Evolutionary conservation across 2,888 invertebrate genomes (phyloP), one percentile per base, ranked within the genome.

Genomic region (Pristionchus entomophagus): DNA sequence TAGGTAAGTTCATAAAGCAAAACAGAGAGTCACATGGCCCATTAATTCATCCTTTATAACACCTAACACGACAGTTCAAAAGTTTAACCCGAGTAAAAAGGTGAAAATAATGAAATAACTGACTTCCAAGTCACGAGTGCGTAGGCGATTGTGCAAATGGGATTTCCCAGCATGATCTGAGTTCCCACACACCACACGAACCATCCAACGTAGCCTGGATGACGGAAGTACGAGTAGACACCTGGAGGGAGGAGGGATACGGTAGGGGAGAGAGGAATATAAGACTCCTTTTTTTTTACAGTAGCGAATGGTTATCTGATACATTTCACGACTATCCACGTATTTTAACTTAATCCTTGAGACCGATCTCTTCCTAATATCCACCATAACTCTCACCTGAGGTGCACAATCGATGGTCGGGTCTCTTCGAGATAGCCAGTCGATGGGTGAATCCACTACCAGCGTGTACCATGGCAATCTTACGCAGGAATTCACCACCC

Each of bases 361-460:
- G 6, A 45, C 45, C 45, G 45, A 45, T 45, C 14, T 45, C 8
- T 26, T 6, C 29, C 59, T 59, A 59, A 59, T 22, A 59, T 45
- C 45, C 45, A 45, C 45, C 14, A 14, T 45, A 45, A 45, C 14
- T 14, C 59, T 17, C 5, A 82, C 82, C 82, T 14, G 82, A 59
- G 29, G 82, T 82, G 45, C 82, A 82, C 82, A 82, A 59, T 59
- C 82, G 56, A 82, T 82, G 82, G 41, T 82, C 82, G 1, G 59
- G 56, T 59, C 82, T 12, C 56, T 59, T 56, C 22, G 56, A 14
- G 29, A 82, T 56, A 1, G 82, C 82, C 5, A 82, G 59, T 51
- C 45, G 49, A 29, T 82, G 82, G 22, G 82, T 82, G 82, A 82
- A 82, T n/a, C 82, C 82, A 56, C 19, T 59, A 1, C 82, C 82